Conservation (phyloP, 2,888 invertebrate genomes). For the Chymomyza procnemis region DNA sequence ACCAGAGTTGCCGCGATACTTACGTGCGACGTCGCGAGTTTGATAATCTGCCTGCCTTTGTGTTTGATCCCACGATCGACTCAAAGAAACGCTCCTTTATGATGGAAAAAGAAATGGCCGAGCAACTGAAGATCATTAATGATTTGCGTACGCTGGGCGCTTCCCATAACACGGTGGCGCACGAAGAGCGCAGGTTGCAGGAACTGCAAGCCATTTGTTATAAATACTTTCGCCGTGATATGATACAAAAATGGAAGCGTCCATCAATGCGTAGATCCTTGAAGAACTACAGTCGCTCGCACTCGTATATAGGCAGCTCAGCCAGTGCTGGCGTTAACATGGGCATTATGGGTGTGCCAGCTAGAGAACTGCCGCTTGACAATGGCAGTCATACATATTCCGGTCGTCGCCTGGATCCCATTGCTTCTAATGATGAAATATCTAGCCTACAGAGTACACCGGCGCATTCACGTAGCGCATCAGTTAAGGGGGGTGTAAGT, state of each 20-base stretch:
- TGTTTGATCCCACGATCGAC: conserved; percentile 88
- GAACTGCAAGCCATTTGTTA: conserved; percentile 96
- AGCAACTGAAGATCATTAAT: conserved; percentile 96
- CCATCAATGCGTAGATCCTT: conserved; percentile 78
- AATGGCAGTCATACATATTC: conserved; percentile 63
- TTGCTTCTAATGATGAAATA: conserved; percentile 77
- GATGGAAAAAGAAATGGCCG: conserved; percentile 98
- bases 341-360: conserved; percentile 75
- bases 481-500: conserved; percentile 80
- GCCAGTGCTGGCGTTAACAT: conserved; percentile 80
- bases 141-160: conserved; percentile 93
- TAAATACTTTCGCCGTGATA: conserved; percentile 94
- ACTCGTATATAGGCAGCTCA: conserved; percentile 85
- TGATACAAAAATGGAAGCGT: conserved; percentile 85
- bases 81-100: conserved; percentile 92
- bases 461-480: conserved; percentile 85
- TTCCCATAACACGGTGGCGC: conserved; percentile 92
- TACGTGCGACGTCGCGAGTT: conserved; percentile 83
- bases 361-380: conserved; percentile 80
- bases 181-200: conserved; percentile 93
- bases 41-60: conserved; percentile 89
- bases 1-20: conserved; percentile 81
- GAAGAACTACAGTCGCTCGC: conserved; percentile 84
- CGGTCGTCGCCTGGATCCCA: conserved; percentile 75
- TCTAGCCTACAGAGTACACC: conserved; percentile 83